These are phyloP conservation scores for Amia ocellicauda DNA, from an alignment of 2,113 vertebrate species.

Conservation along the genomic window DNA sequence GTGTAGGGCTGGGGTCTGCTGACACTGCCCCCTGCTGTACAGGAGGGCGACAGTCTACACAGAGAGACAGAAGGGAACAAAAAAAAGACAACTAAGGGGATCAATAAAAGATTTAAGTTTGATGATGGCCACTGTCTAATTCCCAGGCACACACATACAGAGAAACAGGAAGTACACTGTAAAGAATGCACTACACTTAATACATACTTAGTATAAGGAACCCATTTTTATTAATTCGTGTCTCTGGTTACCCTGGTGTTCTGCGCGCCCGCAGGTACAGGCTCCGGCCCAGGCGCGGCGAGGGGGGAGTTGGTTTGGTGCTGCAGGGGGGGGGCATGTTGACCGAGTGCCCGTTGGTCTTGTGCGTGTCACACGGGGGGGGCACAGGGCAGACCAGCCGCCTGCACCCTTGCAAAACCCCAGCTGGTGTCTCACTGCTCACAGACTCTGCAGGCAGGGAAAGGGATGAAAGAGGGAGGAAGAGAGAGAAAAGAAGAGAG, in stretches of 20 bases:
- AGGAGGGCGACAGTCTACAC: conserved; percentile 32
- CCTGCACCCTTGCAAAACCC: conserved; percentile 59
- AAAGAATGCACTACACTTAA: too few relatives aligned
- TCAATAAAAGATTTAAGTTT: not conserved
- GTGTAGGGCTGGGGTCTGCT: conserved; percentile 39
- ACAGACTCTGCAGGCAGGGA: conserved; percentile 38
- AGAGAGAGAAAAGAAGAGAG: conserved; percentile 11
- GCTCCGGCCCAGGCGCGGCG: conserved; percentile 17
- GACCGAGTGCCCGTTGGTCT: conserved; percentile 66
- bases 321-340: conserved; percentile 32
- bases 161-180: too few relatives aligned
- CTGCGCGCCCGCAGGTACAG: too few relatives aligned
- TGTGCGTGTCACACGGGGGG: conserved; percentile 49
- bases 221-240: too few relatives aligned
- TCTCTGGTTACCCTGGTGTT: conserved; percentile 46
- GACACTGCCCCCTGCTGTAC: conserved; percentile 10
- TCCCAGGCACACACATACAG: too few relatives aligned
- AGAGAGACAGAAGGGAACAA: conserved; percentile 7
- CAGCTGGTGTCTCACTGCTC: conserved; percentile 44
- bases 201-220: too few relatives aligned
- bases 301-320: conserved; percentile 44
- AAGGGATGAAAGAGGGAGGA: conserved; percentile 20
- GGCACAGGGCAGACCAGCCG: conserved; percentile 59
- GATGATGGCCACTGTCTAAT: too few relatives aligned
- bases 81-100: not conserved